Percentiles rank a stretch among this genome's conserved stretches.
Conservation (phyloP, 2,888 invertebrate genomes). For the Prosapia bicincta region DNA sequence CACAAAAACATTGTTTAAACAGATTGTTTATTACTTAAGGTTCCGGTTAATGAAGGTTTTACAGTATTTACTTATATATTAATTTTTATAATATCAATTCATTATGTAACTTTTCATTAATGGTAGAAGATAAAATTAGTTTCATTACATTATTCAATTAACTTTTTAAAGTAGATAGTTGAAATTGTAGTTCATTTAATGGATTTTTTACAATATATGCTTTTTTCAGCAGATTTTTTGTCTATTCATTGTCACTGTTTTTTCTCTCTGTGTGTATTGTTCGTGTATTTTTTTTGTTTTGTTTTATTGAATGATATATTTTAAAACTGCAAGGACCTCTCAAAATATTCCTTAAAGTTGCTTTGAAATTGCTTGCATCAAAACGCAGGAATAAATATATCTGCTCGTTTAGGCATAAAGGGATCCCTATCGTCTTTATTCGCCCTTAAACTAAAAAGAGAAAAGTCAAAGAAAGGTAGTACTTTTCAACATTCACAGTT, state of each 20-base stretch:
- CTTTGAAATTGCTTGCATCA: slow-evolving; percentile 23
- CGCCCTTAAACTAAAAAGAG: neutral
- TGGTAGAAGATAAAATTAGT: no score
- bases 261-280: slow-evolving; percentile 30
- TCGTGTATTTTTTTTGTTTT: slow-evolving; percentile 32
- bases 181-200: slow-evolving; percentile 15
- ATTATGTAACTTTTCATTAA: no score
- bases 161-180: no score
- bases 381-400: neutral
- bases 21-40: no score
- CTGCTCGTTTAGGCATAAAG: neutral
- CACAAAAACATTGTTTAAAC: no score
- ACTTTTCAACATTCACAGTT: slow-evolving; percentile 29
- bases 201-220: neutral
- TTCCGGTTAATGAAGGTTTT: no score
- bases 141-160: no score
- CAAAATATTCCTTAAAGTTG: slow-evolving; percentile 47
- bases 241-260: slow-evolving; percentile 27
- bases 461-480: slow-evolving; percentile 28
- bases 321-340: slow-evolving; percentile 47
- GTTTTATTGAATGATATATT: slow-evolving; percentile 18
- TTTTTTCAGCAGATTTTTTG: slow-evolving; percentile 12
- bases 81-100: no score
- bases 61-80: no score
- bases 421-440: neutral